Percentiles rank a stretch among this genome's conserved stretches.
phyloP scores from a whole-genome alignment of 53 echinoderm and acorn worm genomes.

The Apostichopus leukothele region DNA sequence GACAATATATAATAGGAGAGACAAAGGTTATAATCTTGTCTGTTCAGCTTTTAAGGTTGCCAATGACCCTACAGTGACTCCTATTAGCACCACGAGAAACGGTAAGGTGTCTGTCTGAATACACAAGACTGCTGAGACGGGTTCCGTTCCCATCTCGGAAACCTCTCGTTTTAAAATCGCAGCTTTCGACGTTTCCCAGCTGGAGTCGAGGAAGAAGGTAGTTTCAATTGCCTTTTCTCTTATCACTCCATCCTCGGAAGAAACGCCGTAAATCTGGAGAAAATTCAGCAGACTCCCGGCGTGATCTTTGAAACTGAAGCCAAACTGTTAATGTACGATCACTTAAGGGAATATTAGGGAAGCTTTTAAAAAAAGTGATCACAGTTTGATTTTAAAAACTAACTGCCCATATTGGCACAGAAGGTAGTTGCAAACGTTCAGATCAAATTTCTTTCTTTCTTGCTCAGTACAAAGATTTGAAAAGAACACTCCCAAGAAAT shows the following conservation, averaged over 20 bases:
- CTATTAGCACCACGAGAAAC: background rate
- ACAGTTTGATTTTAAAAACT: constrained; percentile 47
- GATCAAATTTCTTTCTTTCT: constrained; percentile 32
- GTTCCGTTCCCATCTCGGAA: constrained; percentile 26
- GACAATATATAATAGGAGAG: too few relatives aligned
- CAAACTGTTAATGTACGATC: constrained; percentile 26
- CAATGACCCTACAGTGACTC: background rate
- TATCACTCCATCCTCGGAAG: constrained; percentile 17
- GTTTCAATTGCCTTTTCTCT: background rate
- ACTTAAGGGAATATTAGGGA: constrained; percentile 20
- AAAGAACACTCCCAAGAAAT: background rate
- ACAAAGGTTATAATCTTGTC: background rate
- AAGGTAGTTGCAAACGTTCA: background rate
- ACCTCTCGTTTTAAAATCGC: background rate
- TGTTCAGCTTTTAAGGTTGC: background rate
- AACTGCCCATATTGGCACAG: constrained; percentile 16
- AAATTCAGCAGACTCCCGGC: background rate
- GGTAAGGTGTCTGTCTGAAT: constrained; percentile 25
- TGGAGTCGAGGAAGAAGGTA: constrained; percentile 13
- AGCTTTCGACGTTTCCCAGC: background rate
- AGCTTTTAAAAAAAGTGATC: constrained; percentile 30
- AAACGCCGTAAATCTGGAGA: background rate
- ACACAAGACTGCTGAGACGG: constrained; percentile 9
- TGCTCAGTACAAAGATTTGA: background rate
- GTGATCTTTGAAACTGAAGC: constrained; percentile 33